Conservation (phyloP, 2,113 vertebrate species). For the Anoura caudifer region DNA sequence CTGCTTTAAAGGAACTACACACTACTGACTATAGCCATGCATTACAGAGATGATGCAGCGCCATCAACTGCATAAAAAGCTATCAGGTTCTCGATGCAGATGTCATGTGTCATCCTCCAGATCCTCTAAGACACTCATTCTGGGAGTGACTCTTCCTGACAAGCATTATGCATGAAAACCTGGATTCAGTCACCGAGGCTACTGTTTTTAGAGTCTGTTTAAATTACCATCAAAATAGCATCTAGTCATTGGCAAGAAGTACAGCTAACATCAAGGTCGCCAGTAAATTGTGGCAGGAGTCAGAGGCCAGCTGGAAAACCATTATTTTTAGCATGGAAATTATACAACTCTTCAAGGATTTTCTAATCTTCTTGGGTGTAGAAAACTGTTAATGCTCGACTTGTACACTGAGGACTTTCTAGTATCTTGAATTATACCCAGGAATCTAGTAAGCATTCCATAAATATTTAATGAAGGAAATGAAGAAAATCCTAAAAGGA, state of each 20-base stretch:
- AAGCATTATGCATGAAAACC: slow-evolving; percentile 28
- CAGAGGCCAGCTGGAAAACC: slow-evolving; percentile 40
- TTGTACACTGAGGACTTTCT: neutral
- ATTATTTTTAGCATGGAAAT: slow-evolving; percentile 56
- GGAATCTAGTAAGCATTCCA: neutral
- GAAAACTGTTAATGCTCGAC: slow-evolving; percentile 13
- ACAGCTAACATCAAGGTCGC: neutral
- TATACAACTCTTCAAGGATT: slow-evolving; percentile 37
- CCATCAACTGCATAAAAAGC: neutral
- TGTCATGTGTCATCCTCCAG: neutral
- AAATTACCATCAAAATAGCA: slow-evolving; percentile 35
- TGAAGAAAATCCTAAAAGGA: neutral
- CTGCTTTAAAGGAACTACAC: neutral
- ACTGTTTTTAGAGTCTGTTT: slow-evolving; percentile 28
- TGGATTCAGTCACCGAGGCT: slow-evolving; percentile 48
- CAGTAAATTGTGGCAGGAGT: slow-evolving; percentile 28
- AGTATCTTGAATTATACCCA: neutral
- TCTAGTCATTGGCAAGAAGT: neutral
- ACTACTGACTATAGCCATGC: neutral
- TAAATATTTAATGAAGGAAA: neutral
- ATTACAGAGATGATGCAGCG: neutral
- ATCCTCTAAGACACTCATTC: slow-evolving; percentile 36
- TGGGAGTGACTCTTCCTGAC: slow-evolving; percentile 19
- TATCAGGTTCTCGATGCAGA: neutral
- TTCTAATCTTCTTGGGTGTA: slow-evolving; percentile 9